Evolutionary conservation across 2,113 vertebrate genomes (phyloP), one percentile per base, ranked within the genome.

Genomic region (Indicator maculatus): DNA sequence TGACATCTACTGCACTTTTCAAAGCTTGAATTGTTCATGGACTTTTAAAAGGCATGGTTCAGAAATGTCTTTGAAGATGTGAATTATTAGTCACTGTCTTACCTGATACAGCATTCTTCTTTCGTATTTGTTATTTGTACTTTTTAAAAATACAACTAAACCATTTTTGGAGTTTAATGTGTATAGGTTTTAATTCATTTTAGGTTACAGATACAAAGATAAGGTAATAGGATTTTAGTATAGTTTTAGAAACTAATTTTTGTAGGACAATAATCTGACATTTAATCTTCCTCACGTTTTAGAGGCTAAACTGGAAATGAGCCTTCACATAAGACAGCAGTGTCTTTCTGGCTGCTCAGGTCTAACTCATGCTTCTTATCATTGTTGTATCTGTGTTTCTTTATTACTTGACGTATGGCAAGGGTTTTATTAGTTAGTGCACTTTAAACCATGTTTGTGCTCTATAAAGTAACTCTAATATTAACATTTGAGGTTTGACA

Each of bases 1-100:
- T 50, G 77, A 86, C 89, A 95, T 74, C 93, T 93, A 88, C 85
- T 95, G 95, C 56, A 88, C 38, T 55, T 71, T 90, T 87, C 78
- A 55, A 60, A 59, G 82, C 69, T 83, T 74, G 38, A 77, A 33
- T 83, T 89, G 53, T 79, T 93, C 89, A 60, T 79, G 78, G 75
- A 44, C 56, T 77, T 96, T 84, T 77, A 80, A 96, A 87, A 95
- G 64, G 52, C 67, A 66, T 16, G 28, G 66, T 89, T 85, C 71
- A 83, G 82, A 93, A 95, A 73, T 47, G 44, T 27, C 74, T 94
- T 76, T 76, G 66, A 86, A 74, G 59, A 79, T 39, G 55, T 71
- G 59, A 81, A 72, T 93, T 74, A 39, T 50, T 80, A 93, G 74
- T 58, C 27, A 63, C 73, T 90, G 61, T 74, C 90, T 84, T 74